phyloP scores from a whole-genome alignment of 37 sponge, comb jelly and placozoan genomes.

The Amphimedon queenslandica region DNA sequence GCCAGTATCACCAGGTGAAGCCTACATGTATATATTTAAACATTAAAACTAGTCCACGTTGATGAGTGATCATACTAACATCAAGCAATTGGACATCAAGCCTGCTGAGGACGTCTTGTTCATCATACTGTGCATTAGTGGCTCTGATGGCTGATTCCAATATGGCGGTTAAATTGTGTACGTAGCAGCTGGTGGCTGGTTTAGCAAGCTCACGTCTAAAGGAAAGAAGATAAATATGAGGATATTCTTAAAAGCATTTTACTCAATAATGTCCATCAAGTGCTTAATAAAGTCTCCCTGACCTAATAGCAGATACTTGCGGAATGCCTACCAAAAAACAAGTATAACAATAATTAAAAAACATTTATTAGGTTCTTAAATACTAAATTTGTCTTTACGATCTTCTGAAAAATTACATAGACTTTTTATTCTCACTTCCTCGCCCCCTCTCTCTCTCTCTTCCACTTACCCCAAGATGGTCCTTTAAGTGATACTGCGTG shows the following conservation, averaged over 20 bases:
- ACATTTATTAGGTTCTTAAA: no score
- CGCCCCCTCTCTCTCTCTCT: no score
- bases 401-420: no score
- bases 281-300: conserved; percentile 98
- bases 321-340: conserved; percentile 60
- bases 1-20: conserved; percentile 82
- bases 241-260: conserved; percentile 27
- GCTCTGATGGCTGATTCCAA: conserved; percentile 88
- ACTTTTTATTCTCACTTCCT: no score
- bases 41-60: not conserved
- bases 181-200: conserved; percentile 63
- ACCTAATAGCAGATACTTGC: conserved; percentile 93
- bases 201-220: conserved; percentile 73
- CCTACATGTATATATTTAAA: not conserved
- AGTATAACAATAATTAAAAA: no score
- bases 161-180: conserved; percentile 87
- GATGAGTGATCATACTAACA: conserved; percentile 21
- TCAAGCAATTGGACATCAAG: conserved; percentile 89
- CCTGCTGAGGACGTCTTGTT: conserved; percentile 75
- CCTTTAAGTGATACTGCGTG: conserved; percentile 78
- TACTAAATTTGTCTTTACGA: no score
- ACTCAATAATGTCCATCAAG: conserved; percentile 94
- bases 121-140: conserved; percentile 97
- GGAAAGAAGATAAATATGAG: not conserved
- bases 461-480: conserved; percentile 86